Conservation (phyloP, 2,113 vertebrate genomes). For the Neofelis nebulosa region DNA sequence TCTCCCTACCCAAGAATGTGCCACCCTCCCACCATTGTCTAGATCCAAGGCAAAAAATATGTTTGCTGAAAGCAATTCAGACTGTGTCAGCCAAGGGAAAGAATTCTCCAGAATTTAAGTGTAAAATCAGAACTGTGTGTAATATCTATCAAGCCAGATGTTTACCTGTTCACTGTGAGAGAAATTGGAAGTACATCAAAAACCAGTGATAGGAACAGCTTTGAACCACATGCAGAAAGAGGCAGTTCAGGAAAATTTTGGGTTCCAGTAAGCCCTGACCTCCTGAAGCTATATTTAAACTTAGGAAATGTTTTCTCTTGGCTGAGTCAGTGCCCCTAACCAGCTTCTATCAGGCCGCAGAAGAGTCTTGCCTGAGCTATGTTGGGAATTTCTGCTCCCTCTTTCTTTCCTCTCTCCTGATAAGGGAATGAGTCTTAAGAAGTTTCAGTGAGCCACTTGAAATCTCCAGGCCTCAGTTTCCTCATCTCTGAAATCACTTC, state of each 20-base stretch:
- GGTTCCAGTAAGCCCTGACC: constrained; percentile 20
- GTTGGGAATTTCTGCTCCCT: not conserved
- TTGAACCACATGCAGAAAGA: not conserved
- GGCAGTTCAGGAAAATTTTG: not conserved
- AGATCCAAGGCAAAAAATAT: not conserved
- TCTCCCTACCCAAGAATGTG: not conserved
- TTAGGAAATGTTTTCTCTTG: constrained; percentile 13
- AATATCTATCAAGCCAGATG: not conserved
- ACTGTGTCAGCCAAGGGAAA: not conserved
- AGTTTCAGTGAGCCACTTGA: not conserved
- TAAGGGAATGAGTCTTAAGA: not conserved
- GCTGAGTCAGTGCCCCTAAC: not conserved
- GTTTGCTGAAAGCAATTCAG: constrained; percentile 40
- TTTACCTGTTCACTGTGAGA: constrained; percentile 16
- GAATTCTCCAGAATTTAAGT: not conserved
- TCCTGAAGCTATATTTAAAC: not conserved
- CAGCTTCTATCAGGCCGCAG: not conserved
- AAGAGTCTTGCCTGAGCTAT: not conserved
- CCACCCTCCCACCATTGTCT: not conserved
- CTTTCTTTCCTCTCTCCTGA: not conserved
- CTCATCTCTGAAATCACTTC: not conserved
- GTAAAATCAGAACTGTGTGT: not conserved
- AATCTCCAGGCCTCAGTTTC: not conserved
- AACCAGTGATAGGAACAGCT: not conserved
- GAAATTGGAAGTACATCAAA: constrained; percentile 27